A percentile compares a stretch with the other conserved stretches of the same genome.
Conservation (phyloP, 2,113 vertebrate genomes). For the Hippotragus niger region DNA sequence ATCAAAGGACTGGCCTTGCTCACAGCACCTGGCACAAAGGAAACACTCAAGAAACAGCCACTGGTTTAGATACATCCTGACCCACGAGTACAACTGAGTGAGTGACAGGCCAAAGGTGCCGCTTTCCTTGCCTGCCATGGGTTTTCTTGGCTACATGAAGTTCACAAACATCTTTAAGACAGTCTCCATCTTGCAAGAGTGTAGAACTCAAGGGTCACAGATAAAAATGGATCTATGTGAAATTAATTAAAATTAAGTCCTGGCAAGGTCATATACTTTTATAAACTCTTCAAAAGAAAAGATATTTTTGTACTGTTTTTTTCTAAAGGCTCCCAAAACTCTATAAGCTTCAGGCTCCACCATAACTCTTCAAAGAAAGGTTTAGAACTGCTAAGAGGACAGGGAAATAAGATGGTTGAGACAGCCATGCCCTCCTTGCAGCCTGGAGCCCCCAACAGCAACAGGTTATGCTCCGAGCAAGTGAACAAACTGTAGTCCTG, state of each 20-base stretch:
- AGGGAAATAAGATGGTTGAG: neutral
- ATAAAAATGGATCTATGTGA: neutral
- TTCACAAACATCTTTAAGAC: neutral
- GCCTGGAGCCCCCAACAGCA: neutral
- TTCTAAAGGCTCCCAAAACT: neutral
- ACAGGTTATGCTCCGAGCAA: neutral
- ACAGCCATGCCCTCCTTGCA: neutral
- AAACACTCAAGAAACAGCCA: neutral
- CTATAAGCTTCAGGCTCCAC: neutral
- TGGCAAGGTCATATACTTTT: neutral
- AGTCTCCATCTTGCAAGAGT: neutral
- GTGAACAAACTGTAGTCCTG: neutral
- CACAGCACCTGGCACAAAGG: neutral
- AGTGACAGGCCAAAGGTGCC: neutral
- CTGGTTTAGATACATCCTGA: neutral
- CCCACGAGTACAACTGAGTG: neutral
- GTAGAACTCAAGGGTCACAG: neutral
- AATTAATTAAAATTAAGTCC: neutral
- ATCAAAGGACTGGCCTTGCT: neutral
- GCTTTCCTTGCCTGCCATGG: neutral
- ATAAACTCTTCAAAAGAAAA: neutral
- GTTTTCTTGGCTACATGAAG: neutral
- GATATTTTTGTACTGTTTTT: neutral
- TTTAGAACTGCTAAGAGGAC: neutral
- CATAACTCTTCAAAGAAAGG: neutral